Evolutionary conservation across 2,113 vertebrate genomes (phyloP), one percentile per base, ranked within the genome.

Genomic region (Pseudorhombus dupliciocellatus): DNA sequence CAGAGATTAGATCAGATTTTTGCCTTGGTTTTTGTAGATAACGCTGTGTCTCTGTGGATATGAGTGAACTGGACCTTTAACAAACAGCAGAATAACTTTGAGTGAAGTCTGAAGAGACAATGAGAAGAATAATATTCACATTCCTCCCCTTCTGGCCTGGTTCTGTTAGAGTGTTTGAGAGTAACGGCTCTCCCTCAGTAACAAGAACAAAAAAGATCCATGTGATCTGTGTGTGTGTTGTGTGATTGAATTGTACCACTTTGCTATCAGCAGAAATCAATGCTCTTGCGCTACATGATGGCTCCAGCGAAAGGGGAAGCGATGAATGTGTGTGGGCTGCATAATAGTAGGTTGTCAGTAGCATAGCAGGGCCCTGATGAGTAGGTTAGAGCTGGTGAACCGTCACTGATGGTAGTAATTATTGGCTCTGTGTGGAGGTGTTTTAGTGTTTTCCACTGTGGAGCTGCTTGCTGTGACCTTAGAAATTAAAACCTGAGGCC

Each of bases 211-310:
- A 48, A 72, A 54, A 40, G 50, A 42, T 74, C 57, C 9, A 21
- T 66, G 72, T 67, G 73, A 79, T 63, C 62, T 59, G 50, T 62
- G 75, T 57, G 81, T 55, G 72, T 57, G 65, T 60, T 75, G 28
- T 69, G 60, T 66, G 80, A 87, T 86, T 84, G 77, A 87, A 67
- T 74, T 82, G 71, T 83, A 76, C 79, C 73, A 60, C 79, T 84
- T 78, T 73, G 75, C 86, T 84, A 75, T 85, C 80, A 81, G 84
- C 80, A 80, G 73, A 84, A 88, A 90, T 90, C 87, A 75, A 89
- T 91, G 78, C 62, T 46, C 61, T 51, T 73, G 75, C 77, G 77
- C 55, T 24, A 64, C 77, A 81, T 61, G 59, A 68, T 80, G 84
- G 87, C 70, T 69, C 52, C 55, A 68, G 76, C 66, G 51, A 61